Base-by-base conservation (phyloP, 2,113 vertebrate genomes). In the Thunnus thynnus region DNA sequence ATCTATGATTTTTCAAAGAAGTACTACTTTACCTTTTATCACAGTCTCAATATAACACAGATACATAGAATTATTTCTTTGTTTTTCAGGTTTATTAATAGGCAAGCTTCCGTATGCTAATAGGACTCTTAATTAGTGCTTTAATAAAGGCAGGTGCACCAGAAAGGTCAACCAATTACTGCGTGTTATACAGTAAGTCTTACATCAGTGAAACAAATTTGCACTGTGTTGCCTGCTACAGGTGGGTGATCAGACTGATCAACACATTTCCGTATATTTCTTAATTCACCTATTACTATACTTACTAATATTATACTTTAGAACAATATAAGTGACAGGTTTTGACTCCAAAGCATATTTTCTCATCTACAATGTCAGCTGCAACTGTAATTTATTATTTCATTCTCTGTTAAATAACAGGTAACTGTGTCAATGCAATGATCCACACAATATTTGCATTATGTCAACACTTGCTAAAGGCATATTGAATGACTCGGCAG, bases 71-170 rank as follows among this genome's bases (percentile, higher is more conserved):
- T n/a, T n/a, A 51, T 61, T 48, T 61, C 46, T 44, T 47, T 81
- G 17, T 41, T 62, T 62, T 65, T 81, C 41, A 47, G 6, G n/a
- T 22, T 47, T 68, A 71, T 66, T 78, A 69, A 67, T 72, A 32
- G 65, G 14, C 48, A 54, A 30, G 0, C 30, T 48, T 32, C 1
- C 22, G 36, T 25, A 70, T 67, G 47, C 47, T 77, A 83, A 79
- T 20, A 63, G 58, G 50, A 63, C 47, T 64, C 52, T 75, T 65
- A 76, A 86, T 83, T 71, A 67, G 22, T 56, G 22, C 32, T 64
- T 68, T 51, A 76, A 69, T 80, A 68, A 65, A 83, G 18, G 10
- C 36, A 57, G 22, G 52, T 65, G 58, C n/a, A 66, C 41, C 41
- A 22, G 22, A 62, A 72, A 86, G 57, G 64, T 52, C 58, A 68